Conservation (phyloP, 2,888 invertebrate genomes). For the Glaucopsyche alexis region DNA sequence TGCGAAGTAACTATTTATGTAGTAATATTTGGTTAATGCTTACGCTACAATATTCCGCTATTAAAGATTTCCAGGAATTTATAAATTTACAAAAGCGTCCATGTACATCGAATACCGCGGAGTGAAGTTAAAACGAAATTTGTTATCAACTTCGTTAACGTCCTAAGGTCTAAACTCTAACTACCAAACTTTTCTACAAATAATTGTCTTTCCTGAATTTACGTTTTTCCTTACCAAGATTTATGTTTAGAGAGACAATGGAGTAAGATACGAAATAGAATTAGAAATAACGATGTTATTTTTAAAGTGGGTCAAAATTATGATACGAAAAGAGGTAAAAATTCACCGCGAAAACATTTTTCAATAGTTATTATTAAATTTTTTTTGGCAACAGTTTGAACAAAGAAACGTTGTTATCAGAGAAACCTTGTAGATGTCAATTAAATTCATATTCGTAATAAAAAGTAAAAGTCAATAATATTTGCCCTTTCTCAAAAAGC, state of each 20-base stretch:
- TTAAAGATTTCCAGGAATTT: neutral
- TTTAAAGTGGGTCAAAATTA: neutral
- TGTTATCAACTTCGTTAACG: constrained; percentile 39
- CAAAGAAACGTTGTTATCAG: neutral
- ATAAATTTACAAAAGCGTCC: constrained; percentile 18
- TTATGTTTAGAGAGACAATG: constrained; percentile 26
- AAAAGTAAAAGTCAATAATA: no score
- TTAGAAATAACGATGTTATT: neutral
- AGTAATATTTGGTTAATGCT: no score
- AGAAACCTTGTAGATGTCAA: neutral
- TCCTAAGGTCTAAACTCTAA: constrained; percentile 38
- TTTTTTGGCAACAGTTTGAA: neutral
- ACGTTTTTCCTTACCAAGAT: constrained; percentile 37
- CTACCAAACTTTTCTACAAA: constrained; percentile 40
- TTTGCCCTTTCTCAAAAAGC: no score
- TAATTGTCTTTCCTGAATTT: constrained; percentile 39
- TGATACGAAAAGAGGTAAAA: no score
- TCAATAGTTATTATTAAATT: neutral
- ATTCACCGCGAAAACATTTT: neutral
- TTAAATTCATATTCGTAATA: no score
- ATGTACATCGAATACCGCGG: neutral
- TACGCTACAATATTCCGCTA: neutral
- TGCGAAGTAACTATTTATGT: no score
- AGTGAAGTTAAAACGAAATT: constrained; percentile 36
- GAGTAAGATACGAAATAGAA: neutral